Evolutionary conservation across 2,888 invertebrate genomes (phyloP).

Genomic region (Parnassius apollo): DNA sequence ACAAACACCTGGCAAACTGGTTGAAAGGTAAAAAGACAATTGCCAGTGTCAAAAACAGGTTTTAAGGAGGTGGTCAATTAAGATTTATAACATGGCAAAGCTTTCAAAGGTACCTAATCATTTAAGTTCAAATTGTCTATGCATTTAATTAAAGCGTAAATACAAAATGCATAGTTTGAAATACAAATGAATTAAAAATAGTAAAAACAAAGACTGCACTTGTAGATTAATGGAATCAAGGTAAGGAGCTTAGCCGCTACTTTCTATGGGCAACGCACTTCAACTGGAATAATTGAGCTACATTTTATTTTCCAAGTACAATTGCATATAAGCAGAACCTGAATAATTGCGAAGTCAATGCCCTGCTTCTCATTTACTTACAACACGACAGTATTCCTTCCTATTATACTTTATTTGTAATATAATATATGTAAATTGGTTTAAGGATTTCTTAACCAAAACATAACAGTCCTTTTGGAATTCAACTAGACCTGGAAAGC

Average conservation of each 20-base stretch:
- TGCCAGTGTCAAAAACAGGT: too few relatives aligned
- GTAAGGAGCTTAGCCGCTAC: conserved; percentile 9
- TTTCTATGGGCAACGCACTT: conserved; percentile 15
- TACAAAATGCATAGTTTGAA: neutral
- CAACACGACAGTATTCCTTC: conserved; percentile 1
- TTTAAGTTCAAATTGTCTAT: too few relatives aligned
- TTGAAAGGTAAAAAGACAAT: neutral
- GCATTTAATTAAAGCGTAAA: too few relatives aligned
- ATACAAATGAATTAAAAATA: conserved; percentile 4
- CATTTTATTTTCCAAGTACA: conserved; percentile 17
- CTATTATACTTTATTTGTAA: conserved; percentile 1
- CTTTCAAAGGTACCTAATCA: too few relatives aligned
- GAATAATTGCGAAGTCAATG: conserved; percentile 17
- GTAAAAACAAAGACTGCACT: conserved; percentile 3
- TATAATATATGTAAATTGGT: neutral
- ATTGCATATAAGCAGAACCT: conserved; percentile 14
- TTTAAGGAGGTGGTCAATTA: too few relatives aligned
- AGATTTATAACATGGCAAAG: neutral
- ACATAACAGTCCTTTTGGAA: too few relatives aligned
- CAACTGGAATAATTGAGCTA: conserved; percentile 20
- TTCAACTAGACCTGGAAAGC: too few relatives aligned
- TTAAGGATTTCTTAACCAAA: too few relatives aligned
- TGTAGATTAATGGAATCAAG: conserved; percentile 16
- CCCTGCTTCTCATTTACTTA: conserved; percentile 4
- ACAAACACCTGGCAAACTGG: neutral